Evolutionary conservation across 2,888 invertebrate species (phyloP).

Genomic region (Xestia rhomboidea): DNA sequence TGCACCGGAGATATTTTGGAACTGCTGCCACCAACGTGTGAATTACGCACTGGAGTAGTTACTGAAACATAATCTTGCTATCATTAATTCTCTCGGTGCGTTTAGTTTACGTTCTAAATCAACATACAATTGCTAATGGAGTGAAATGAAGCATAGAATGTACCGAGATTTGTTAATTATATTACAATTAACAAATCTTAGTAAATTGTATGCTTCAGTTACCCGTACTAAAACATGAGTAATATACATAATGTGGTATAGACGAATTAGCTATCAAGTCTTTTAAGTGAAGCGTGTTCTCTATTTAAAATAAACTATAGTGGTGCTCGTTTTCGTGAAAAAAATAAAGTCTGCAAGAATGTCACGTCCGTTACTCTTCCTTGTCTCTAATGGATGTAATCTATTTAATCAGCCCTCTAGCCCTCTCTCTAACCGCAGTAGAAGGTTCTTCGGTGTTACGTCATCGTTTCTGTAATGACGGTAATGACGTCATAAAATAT

Average conservation of each 20-base stretch:
- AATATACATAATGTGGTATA: conserved; percentile 3
- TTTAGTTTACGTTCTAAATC: conserved; percentile 82
- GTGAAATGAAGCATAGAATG: conserved; percentile 78
- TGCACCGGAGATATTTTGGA: conserved; percentile 83
- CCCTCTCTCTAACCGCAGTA: conserved; percentile 10
- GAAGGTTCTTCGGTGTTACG: neutral
- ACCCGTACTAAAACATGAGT: neutral
- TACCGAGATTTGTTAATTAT: conserved; percentile 57
- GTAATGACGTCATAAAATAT: conserved; percentile 45
- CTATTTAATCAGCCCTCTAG: conserved; percentile 30
- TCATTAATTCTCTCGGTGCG: conserved; percentile 81
- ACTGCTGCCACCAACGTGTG: conserved; percentile 77
- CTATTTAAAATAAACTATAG: neutral
- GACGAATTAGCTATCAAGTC: conserved; percentile 2
- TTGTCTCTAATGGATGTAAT: conserved; percentile 39
- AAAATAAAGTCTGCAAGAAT: neutral
- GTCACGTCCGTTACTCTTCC: conserved; percentile 10
- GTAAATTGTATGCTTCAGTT: neutral
- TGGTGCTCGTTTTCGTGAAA: neutral
- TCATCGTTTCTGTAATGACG: conserved; percentile 19
- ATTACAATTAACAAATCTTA: conserved; percentile 33
- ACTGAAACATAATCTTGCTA: conserved; percentile 76
- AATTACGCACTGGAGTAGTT: conserved; percentile 79
- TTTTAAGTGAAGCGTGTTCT: neutral
- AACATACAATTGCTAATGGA: conserved; percentile 83